Evolutionary conservation across 2,113 vertebrate genomes (phyloP).

Genomic region (Meriones unguiculatus): DNA sequence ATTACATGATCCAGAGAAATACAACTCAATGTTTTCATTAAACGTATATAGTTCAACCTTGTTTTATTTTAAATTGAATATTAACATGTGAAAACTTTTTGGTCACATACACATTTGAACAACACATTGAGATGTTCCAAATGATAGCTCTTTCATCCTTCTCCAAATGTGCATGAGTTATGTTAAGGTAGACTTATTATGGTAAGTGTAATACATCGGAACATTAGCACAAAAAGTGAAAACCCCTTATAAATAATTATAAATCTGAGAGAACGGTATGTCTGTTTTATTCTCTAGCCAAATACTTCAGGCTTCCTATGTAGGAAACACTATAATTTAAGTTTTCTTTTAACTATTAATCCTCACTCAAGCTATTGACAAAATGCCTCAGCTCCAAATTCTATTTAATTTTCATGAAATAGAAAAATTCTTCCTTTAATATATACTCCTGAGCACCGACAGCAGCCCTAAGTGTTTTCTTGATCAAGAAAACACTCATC

Average conservation of each 20-base stretch:
- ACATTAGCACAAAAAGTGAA: background rate
- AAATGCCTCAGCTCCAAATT: constrained; percentile 30
- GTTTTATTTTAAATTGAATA: constrained; percentile 56
- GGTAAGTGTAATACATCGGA: constrained; percentile 23
- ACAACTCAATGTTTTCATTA: background rate
- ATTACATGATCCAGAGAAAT: background rate
- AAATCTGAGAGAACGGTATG: background rate
- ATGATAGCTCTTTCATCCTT: background rate
- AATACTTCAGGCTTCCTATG: background rate
- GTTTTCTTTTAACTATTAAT: background rate
- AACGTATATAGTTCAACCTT: background rate
- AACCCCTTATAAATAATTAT: background rate
- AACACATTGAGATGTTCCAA: background rate
- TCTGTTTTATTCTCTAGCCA: background rate
- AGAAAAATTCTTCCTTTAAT: constrained; percentile 4
- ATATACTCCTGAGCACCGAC: background rate
- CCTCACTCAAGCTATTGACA: background rate
- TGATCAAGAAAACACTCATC: constrained; percentile 47
- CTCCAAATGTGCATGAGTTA: background rate
- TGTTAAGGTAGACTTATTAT: background rate
- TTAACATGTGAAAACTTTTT: constrained; percentile 29
- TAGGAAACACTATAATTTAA: background rate
- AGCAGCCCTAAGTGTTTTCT: background rate
- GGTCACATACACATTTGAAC: constrained; percentile 9
- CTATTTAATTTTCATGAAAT: constrained; percentile 34